Evolutionary conservation across 2,113 vertebrate genomes (phyloP).

Genomic region (Oplegnathus fasciatus): DNA sequence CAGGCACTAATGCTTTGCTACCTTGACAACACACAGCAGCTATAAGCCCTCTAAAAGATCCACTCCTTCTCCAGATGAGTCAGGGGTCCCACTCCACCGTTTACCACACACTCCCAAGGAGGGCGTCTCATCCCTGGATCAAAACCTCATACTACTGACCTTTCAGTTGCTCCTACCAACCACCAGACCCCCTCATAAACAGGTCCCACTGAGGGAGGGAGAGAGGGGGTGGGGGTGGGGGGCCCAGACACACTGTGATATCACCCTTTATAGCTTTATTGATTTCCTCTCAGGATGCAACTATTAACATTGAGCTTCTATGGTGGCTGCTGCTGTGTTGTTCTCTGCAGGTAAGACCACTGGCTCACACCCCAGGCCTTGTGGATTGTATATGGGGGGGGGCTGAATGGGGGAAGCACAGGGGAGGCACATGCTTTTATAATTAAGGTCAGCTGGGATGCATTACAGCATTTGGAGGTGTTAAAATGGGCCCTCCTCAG

Average conservation of each 20-base stretch:
- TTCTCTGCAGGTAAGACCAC: conserved; percentile 82
- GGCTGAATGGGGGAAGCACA: conserved; percentile 39
- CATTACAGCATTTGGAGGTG: conserved; percentile 89
- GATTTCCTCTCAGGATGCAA: conserved; percentile 88
- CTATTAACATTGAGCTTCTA: conserved; percentile 85
- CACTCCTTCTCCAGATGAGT: conserved; percentile 72
- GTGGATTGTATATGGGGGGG: conserved; percentile 55
- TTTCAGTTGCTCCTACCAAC: conserved; percentile 66
- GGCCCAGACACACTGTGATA: conserved; percentile 83
- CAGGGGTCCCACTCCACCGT: conserved; percentile 73
- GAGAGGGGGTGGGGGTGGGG: conserved; percentile 43
- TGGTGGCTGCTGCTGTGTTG: conserved; percentile 73
- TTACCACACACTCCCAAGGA: conserved; percentile 67
- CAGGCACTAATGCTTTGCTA: conserved; percentile 68
- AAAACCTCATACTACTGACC: conserved; percentile 77
- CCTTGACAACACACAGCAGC: conserved; percentile 73
- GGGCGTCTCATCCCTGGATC: conserved; percentile 77
- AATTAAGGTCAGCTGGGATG: conserved; percentile 90
- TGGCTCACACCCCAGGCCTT: conserved; percentile 76
- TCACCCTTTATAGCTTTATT: conserved; percentile 87
- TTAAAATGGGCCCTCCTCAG: conserved; percentile 86
- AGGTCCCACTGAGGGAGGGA: conserved; percentile 62
- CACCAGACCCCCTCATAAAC: conserved; percentile 72
- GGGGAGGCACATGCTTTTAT: conserved; percentile 85
- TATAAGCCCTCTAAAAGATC: conserved; percentile 74